Evolutionary conservation across 2,797 vertebrate genomes (phyloP).

Genomic region (Odontamblyopus rebecca): DNA sequence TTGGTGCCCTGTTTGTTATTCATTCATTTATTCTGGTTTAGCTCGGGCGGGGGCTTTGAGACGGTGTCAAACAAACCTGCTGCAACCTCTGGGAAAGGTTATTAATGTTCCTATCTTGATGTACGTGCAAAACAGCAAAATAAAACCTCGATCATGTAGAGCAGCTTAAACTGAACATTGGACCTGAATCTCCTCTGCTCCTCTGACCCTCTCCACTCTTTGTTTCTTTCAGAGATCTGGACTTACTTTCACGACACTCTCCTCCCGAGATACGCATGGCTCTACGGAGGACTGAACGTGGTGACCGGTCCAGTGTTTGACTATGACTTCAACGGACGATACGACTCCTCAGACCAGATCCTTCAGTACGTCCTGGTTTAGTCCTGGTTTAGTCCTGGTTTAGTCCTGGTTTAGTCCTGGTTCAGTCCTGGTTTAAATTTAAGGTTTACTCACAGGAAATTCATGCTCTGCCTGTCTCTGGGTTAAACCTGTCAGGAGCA

Average conservation of each 20-base stretch:
- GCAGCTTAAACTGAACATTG: background rate
- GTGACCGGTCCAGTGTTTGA: constrained; percentile 89
- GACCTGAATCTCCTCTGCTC: too few relatives aligned
- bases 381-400: background rate
- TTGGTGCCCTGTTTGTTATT: too few relatives aligned
- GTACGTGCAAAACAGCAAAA: too few relatives aligned
- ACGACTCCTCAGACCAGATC: constrained; percentile 79
- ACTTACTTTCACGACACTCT: constrained; percentile 80
- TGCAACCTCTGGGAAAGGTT: too few relatives aligned
- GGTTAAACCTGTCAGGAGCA: too few relatives aligned
- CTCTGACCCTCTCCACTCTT: background rate
- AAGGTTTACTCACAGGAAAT: background rate
- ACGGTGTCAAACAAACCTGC: too few relatives aligned
- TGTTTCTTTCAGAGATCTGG: constrained; percentile 82
- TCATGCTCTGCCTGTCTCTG: background rate
- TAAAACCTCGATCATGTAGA: background rate
- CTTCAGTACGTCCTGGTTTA: constrained; percentile 18
- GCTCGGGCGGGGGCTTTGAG: too few relatives aligned
- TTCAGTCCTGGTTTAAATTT: background rate
- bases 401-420: background rate
- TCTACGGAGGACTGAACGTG: constrained; percentile 83
- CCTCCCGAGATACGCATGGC: constrained; percentile 75
- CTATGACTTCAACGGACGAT: constrained; percentile 83
- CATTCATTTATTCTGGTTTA: too few relatives aligned
- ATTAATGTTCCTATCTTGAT: too few relatives aligned